Conservation (phyloP, 2,888 invertebrate species). For the Sabatieria punctata region DNA sequence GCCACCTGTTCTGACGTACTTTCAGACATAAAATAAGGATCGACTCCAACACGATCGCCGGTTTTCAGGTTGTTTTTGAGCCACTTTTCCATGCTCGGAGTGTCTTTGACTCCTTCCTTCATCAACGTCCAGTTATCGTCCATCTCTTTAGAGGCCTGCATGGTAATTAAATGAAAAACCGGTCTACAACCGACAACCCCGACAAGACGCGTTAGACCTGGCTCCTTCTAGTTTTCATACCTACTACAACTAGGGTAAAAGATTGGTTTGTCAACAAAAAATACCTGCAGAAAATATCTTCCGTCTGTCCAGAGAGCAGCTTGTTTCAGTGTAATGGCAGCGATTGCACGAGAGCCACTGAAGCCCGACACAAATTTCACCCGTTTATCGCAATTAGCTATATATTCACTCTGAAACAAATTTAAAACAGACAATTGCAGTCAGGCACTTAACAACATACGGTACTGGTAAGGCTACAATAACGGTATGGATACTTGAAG, state of each 20-base stretch:
- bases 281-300: constrained; percentile 64
- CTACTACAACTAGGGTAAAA: too few species aligned
- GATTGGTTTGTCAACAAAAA: too few species aligned
- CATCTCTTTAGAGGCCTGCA: constrained; percentile 46
- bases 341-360: constrained; percentile 58
- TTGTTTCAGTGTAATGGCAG: constrained; percentile 30
- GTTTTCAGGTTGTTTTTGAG: constrained; percentile 18
- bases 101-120: constrained; percentile 49
- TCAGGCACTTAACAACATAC: constrained; percentile 1
- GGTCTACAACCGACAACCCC: too few species aligned
- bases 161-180: too few species aligned
- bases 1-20: too few species aligned
- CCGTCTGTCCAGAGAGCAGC: constrained; percentile 89
- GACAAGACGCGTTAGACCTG: background rate
- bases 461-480: too few species aligned
- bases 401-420: constrained; percentile 60
- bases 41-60: constrained; percentile 56
- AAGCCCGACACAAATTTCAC: constrained; percentile 72
- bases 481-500: too few species aligned
- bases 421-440: background rate
- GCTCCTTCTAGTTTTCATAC: too few species aligned
- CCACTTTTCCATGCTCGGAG: constrained; percentile 22
- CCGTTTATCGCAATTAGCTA: constrained; percentile 63
- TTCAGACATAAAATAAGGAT: constrained; percentile 52
- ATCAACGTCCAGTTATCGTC: constrained; percentile 69